These are phyloP conservation scores for Xenus cinereus DNA, from an alignment of 2,113 vertebrate genomes.

Conservation along the genomic window DNA sequence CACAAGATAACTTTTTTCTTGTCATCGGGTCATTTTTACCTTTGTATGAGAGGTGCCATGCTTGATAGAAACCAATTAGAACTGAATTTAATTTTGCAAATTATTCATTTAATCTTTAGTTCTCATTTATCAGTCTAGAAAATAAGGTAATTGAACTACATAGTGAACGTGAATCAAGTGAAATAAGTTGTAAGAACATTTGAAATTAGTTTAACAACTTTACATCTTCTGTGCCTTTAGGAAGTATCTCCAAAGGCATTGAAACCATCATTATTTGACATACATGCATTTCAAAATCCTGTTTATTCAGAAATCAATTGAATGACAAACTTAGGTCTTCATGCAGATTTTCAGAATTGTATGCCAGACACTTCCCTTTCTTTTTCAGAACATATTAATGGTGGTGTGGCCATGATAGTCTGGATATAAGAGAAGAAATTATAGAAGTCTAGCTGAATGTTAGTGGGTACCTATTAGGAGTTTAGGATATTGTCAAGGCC, in stretches of 20 bases:
- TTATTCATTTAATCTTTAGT: constrained; percentile 60
- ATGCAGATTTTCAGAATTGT: not conserved
- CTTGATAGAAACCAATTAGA: constrained; percentile 60
- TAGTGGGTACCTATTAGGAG: not conserved
- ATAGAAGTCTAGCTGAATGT: not conserved
- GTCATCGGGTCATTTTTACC: constrained; percentile 47
- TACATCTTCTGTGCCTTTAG: not conserved
- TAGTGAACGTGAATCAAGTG: constrained; percentile 18
- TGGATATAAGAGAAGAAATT: not conserved
- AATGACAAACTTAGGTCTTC: not conserved
- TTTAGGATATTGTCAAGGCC: not conserved
- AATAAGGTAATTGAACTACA: constrained; percentile 55
- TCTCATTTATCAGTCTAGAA: constrained; percentile 54
- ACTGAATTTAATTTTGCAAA: constrained; percentile 66
- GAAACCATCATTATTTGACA: not conserved
- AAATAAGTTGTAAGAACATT: not conserved
- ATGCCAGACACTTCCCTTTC: not conserved
- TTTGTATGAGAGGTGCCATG: constrained; percentile 17
- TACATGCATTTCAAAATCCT: not conserved
- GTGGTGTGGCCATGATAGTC: not conserved
- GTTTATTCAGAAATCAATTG: not conserved
- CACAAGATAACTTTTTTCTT: constrained; percentile 46
- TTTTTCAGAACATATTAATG: not conserved
- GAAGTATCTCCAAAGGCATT: not conserved
- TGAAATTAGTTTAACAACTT: not conserved